Base-by-base conservation (phyloP, 2,888 invertebrate genomes). In the Dascillus cervinus region DNA sequence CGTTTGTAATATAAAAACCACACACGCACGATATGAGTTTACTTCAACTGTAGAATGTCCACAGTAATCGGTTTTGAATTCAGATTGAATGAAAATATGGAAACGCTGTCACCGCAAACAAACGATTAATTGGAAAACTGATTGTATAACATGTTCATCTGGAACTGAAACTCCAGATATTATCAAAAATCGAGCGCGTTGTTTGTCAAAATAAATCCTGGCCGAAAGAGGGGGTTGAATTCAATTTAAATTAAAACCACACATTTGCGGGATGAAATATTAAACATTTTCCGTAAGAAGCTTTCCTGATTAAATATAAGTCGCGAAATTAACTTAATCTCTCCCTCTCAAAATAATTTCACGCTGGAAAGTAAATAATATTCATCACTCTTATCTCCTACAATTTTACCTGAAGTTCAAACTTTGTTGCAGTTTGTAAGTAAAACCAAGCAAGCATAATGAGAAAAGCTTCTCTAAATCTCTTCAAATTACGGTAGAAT, bases 361-460 rank as follows among this genome's bases (percentile, higher is more conserved):
- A 49, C 47, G 52, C 50, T 49, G 43, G 38, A 39, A 48, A 44
- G 50, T 50, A 50, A 50, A 50, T 52, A 52, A 50, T 47, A 50
- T 49, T 47, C 46, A 49, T 50, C 50, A 49, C 47, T 46, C 46
- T 47, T 45, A 49, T 50, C 50, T 49, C 46, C 50, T 41, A 44
- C 39, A 41, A 47, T n/a, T n/a, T 45, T 43, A 47, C 44, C 39
- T 34, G 32, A 33, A 38, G 43, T 49, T 44, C 42, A 37, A 43
- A 41, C 38, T 47, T 45, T 45, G 30, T 37, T 45, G 43, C 43
- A 45, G 34, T 41, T 41, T 31, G 39, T 37, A 43, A 41, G 35
- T 39, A 39, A n/a, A n/a, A 27, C 30, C n/a, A n/a, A n/a, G n/a
- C n/a, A n/a, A n/a, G n/a, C n/a, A n/a, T n/a, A n/a, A n/a, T n/a